Evolutionary conservation across 2,113 vertebrate species (phyloP).

Genomic region (Polyodon spathula): DNA sequence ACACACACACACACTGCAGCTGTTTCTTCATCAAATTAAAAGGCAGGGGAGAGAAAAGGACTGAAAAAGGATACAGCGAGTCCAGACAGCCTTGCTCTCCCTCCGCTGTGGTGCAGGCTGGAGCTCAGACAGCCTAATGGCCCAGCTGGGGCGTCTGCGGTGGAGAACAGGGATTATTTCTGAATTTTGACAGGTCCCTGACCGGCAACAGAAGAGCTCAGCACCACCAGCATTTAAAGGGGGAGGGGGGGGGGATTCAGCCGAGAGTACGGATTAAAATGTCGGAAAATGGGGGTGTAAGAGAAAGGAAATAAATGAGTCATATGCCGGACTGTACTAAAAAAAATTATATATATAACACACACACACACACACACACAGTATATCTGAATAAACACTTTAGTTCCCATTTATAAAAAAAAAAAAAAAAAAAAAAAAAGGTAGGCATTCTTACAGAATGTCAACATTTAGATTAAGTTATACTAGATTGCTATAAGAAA

Average conservation of each 20-base stretch:
- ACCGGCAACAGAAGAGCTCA: constrained; percentile 7
- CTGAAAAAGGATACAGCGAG: constrained; percentile 29
- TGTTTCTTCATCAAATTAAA: constrained; percentile 30
- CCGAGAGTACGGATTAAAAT: constrained; percentile 28
- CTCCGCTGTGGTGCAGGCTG: neutral
- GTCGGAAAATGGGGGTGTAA: constrained; percentile 22
- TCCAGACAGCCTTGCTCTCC: constrained; percentile 27
- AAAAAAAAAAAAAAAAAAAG: no score
- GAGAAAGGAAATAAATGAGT: constrained; percentile 28
- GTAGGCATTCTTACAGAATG: no score
- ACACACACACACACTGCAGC: no score
- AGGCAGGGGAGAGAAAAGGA: constrained; percentile 1
- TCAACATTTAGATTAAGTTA: no score
- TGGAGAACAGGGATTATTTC: constrained; percentile 17
- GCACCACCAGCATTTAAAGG: no score
- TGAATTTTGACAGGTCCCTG: constrained; percentile 23
- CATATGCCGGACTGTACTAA: constrained; percentile 29
- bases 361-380: no score
- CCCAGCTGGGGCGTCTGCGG: constrained; percentile 11
- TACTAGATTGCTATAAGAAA: no score
- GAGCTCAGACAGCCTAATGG: constrained; percentile 13
- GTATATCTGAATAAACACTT: no score
- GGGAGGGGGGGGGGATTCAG: constrained; percentile 5
- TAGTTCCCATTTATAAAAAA: no score
- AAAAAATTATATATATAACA: no score